A percentile compares a stretch with the other conserved stretches of the same genome.
Conservation (phyloP, 2,113 vertebrate species). For the Caloenas nicobarica region DNA sequence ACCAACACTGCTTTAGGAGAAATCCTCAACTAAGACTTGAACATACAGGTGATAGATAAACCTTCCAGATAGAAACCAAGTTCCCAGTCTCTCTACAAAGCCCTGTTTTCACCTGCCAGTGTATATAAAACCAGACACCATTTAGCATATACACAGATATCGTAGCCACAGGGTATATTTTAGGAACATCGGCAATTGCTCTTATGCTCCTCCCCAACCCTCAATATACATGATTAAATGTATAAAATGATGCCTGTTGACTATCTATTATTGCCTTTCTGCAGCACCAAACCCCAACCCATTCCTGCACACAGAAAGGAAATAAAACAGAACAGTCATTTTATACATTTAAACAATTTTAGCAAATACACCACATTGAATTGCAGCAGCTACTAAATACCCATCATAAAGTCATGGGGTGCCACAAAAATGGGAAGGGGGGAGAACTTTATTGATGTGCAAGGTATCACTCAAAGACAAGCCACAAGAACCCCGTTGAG, state of each 20-base stretch:
- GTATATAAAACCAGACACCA: rapidly evolving
- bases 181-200: neutral
- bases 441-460: neutral
- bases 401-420: rapidly evolving
- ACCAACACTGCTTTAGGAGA: neutral
- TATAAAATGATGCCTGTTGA: neutral
- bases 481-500: neutral
- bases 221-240: neutral
- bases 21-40: neutral
- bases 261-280: neutral
- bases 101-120: neutral
- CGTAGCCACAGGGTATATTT: neutral
- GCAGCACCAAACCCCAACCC: neutral
- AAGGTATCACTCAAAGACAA: neutral
- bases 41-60: neutral
- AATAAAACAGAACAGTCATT: neutral
- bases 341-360: neutral
- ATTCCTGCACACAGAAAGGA: neutral
- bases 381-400: neutral
- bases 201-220: neutral
- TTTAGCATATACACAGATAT: neutral
- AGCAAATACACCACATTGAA: neutral
- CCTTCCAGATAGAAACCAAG: neutral
- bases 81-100: neutral
- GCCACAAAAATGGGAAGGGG: neutral